These are phyloP conservation scores for Lutjanus erythropterus DNA, from an alignment of 2,113 vertebrate genomes.

Conservation along the genomic window DNA sequence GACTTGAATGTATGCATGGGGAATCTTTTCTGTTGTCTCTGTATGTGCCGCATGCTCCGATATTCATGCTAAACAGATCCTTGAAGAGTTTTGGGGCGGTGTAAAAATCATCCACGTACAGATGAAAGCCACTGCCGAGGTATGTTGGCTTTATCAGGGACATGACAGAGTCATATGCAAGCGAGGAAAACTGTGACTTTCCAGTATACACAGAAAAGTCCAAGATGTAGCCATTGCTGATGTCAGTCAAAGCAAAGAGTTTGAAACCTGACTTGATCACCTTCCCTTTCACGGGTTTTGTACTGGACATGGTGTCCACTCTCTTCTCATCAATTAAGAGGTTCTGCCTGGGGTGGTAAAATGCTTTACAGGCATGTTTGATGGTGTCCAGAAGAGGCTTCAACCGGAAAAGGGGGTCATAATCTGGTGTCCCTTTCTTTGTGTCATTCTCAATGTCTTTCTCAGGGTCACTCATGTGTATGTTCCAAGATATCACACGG, in stretches of 20 bases:
- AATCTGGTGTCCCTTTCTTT: slow-evolving; percentile 4
- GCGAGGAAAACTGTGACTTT: not conserved
- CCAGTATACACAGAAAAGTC: slow-evolving; percentile 26
- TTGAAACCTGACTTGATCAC: not conserved
- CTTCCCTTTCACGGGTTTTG: not conserved
- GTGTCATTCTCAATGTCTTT: slow-evolving; percentile 1
- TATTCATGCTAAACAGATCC: too few species aligned
- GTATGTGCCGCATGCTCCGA: slow-evolving; percentile 34
- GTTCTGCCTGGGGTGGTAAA: slow-evolving; percentile 1
- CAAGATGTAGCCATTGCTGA: slow-evolving; percentile 2
- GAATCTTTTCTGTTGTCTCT: slow-evolving; percentile 16
- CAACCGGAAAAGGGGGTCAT: not conserved
- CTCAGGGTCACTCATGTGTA: slow-evolving; percentile 29
- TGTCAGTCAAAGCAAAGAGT: slow-evolving; percentile 41
- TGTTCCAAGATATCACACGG: not conserved
- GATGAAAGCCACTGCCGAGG: slow-evolving; percentile 22
- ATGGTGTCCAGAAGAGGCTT: too few species aligned
- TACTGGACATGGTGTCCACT: too few species aligned
- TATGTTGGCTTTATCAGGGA: not conserved
- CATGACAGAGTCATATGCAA: too few species aligned
- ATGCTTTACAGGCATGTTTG: not conserved
- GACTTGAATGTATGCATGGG: not conserved
- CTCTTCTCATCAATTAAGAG: not conserved
- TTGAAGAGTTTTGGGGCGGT: too few species aligned
- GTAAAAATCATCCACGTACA: slow-evolving; percentile 24